Percentiles rank a stretch among this genome's conserved stretches.
Conservation (phyloP, 2,113 vertebrate species). For the Plotosus lineatus region DNA sequence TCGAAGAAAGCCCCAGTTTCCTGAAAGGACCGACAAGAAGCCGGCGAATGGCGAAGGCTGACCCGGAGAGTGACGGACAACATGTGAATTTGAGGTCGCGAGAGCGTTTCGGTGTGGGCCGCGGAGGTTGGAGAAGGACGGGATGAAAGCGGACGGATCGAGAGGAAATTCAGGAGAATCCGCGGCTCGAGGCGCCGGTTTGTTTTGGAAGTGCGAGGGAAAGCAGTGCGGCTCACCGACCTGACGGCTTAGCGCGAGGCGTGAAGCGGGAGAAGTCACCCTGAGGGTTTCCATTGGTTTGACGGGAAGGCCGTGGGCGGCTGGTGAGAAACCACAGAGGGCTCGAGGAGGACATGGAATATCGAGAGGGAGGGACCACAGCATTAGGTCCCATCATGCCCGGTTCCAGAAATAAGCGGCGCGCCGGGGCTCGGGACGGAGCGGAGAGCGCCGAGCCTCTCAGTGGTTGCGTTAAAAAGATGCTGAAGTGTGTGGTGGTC, state of each 20-base stretch:
- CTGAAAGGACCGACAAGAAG: slow-evolving; percentile 48
- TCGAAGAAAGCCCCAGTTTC: slow-evolving; percentile 48
- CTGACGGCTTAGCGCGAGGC: slow-evolving; percentile 24
- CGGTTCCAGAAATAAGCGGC: slow-evolving; percentile 37
- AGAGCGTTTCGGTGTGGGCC: background rate
- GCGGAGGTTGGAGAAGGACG: slow-evolving; percentile 19
- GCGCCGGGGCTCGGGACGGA: slow-evolving; percentile 34
- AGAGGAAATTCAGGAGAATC: slow-evolving; percentile 22
- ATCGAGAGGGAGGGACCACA: background rate
- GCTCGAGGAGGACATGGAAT: background rate
- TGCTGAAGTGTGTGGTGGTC: slow-evolving; percentile 97
- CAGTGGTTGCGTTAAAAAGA: slow-evolving; percentile 55
- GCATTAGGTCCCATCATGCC: slow-evolving; percentile 45
- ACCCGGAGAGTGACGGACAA: background rate
- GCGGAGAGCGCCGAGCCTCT: slow-evolving; percentile 14
- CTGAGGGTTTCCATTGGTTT: slow-evolving; percentile 4
- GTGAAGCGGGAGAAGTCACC: background rate
- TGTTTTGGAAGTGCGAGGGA: slow-evolving; percentile 29
- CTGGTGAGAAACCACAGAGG: background rate
- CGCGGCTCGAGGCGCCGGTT: slow-evolving; percentile 11
- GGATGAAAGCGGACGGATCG: slow-evolving; percentile 45
- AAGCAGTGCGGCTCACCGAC: slow-evolving; percentile 4
- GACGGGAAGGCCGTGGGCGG: background rate
- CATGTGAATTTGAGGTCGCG: background rate
- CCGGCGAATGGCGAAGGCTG: slow-evolving; percentile 35